Evolutionary conservation across 2,797 vertebrate species (phyloP).

Genomic region (Liparis tanakae): DNA sequence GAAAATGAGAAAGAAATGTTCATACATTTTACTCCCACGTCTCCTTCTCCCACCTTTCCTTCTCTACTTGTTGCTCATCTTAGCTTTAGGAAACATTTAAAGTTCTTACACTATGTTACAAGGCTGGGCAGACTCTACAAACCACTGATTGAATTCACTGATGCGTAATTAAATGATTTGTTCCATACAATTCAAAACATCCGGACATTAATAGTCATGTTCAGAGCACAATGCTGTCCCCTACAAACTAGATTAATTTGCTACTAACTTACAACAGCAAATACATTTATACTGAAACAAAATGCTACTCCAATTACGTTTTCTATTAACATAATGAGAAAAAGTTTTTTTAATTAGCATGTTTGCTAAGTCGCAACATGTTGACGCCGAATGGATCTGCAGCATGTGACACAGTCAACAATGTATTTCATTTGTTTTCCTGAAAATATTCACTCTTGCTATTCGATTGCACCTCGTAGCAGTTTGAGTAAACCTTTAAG

Average conservation of each 20-base stretch:
- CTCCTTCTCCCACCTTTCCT: neutral
- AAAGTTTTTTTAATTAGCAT: slow-evolving; percentile 3
- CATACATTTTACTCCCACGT: slow-evolving; percentile 7
- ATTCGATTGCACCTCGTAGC: neutral
- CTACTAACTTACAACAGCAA: neutral
- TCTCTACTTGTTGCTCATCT: slow-evolving; percentile 14
- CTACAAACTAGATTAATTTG: neutral
- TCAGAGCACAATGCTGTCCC: neutral
- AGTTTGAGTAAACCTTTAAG: neutral
- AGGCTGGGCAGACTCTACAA: neutral
- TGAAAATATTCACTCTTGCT: neutral
- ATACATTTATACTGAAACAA: slow-evolving; percentile 5
- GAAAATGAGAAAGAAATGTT: slow-evolving; percentile 40
- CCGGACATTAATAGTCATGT: neutral
- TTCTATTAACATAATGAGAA: slow-evolving; percentile 2
- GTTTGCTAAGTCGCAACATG: neutral
- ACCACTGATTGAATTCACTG: neutral
- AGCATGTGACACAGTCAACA: neutral
- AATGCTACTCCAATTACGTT: neutral
- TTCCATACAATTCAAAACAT: neutral
- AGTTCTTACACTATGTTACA: neutral
- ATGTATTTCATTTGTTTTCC: slow-evolving; percentile 6
- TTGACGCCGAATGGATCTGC: neutral
- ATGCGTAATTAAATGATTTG: neutral
- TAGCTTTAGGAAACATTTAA: slow-evolving; percentile 10